phyloP scores from a whole-genome alignment of 2,113 vertebrate species.

The Cygnus atratus region DNA sequence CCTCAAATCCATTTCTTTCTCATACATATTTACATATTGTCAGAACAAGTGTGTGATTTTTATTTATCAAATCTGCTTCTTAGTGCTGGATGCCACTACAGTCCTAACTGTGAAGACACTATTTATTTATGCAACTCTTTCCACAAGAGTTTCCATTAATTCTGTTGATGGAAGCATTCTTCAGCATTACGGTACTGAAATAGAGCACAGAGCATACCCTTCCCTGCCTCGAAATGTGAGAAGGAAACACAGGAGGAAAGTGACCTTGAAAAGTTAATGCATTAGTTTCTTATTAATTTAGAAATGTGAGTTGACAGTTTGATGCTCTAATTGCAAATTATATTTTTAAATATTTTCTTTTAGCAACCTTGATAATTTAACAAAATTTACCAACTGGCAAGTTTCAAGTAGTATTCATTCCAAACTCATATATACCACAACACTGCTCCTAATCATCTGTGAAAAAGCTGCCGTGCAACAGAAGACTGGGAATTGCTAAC shows the following conservation, averaged over 20 bases:
- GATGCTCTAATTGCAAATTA: slow-evolving; percentile 37
- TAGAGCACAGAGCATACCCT: background rate
- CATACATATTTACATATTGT: background rate
- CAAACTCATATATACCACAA: background rate
- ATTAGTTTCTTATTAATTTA: slow-evolving; percentile 15
- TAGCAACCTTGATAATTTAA: slow-evolving; percentile 12
- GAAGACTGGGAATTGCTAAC: slow-evolving; percentile 33
- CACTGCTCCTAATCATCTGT: slow-evolving; percentile 46
- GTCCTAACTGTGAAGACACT: background rate
- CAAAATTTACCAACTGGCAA: slow-evolving; percentile 30
- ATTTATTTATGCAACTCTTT: background rate
- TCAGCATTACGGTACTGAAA: background rate
- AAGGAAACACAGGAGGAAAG: background rate
- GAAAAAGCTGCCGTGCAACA: slow-evolving; percentile 55
- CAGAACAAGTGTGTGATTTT: background rate
- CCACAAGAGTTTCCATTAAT: slow-evolving; percentile 8
- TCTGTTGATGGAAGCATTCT: slow-evolving; percentile 14
- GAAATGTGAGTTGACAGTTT: slow-evolving; percentile 11
- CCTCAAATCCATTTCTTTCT: background rate
- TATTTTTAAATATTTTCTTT: slow-evolving; percentile 25
- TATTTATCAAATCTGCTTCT: background rate
- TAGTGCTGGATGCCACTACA: background rate
- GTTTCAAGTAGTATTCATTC: slow-evolving; percentile 3
- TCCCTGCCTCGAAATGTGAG: background rate
- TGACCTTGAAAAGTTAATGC: slow-evolving; percentile 28